These are phyloP conservation scores for Paratilapia polleni DNA, from an alignment of 2,113 vertebrate genomes.

Conservation along the genomic window DNA sequence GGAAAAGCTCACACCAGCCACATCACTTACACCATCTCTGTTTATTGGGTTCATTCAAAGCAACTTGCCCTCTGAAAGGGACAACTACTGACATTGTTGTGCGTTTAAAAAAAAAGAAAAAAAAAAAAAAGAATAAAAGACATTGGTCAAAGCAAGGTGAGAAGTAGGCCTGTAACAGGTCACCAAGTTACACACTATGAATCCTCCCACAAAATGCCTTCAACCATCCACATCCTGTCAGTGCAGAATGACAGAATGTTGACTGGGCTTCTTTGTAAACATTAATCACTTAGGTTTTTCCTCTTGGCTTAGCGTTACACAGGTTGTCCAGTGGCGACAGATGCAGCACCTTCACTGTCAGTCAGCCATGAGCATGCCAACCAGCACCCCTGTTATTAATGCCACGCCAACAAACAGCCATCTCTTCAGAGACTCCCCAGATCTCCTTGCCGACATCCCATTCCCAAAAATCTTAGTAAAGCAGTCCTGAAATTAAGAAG, in stretches of 20 bases:
- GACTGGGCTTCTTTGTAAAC: slow-evolving; percentile 72
- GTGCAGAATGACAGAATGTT: slow-evolving; percentile 69
- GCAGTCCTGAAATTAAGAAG: slow-evolving; percentile 44
- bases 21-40: slow-evolving; percentile 22
- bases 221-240: slow-evolving; percentile 47
- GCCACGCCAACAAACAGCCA: slow-evolving; percentile 55
- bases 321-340: not conserved
- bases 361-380: slow-evolving; percentile 52
- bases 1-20: slow-evolving; percentile 23
- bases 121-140: not conserved
- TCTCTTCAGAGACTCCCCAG: slow-evolving; percentile 34
- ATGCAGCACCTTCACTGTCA: slow-evolving; percentile 49
- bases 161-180: slow-evolving; percentile 3
- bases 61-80: slow-evolving; percentile 46
- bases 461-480: slow-evolving; percentile 72
- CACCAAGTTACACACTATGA: slow-evolving; percentile 59
- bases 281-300: slow-evolving; percentile 40
- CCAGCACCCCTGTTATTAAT: slow-evolving; percentile 58
- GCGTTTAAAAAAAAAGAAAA: slow-evolving; percentile 42
- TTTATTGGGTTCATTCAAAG: slow-evolving; percentile 68
- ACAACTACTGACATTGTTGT: slow-evolving; percentile 34
- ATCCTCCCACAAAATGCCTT: slow-evolving; percentile 31
- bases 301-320: slow-evolving; percentile 39
- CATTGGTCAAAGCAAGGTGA: slow-evolving; percentile 41
- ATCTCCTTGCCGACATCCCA: slow-evolving; percentile 30